Evolutionary conservation across 2,113 vertebrate species (phyloP).

Genomic region (Reinhardtius hippoglossoides): DNA sequence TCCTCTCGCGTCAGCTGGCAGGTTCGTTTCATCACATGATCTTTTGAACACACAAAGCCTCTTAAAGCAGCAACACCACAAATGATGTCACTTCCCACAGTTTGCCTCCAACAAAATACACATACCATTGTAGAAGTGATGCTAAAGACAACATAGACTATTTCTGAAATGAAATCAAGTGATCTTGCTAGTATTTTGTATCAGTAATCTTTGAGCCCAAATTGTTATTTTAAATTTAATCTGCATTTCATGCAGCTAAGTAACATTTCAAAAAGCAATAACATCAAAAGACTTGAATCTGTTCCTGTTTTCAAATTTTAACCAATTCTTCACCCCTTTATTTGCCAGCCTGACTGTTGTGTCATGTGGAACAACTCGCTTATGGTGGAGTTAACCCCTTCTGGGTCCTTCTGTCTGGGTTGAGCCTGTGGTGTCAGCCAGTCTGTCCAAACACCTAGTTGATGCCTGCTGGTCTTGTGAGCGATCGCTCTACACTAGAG

Average conservation of each 20-base stretch:
- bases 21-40: conserved; percentile 83
- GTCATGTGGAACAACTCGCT: conserved; percentile 93
- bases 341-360: conserved; percentile 99
- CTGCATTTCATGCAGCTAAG: conserved; percentile 54
- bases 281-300: conserved; percentile 67
- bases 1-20: conserved; percentile 98
- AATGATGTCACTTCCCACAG: conserved; percentile 29
- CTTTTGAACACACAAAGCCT: conserved; percentile 16
- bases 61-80: conserved; percentile 33
- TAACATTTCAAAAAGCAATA: conserved; percentile 46
- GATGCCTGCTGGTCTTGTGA: conserved; percentile 95
- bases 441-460: conserved; percentile 93
- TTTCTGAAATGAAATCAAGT: neutral
- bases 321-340: conserved; percentile 99
- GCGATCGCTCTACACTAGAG: conserved; percentile 80
- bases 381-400: conserved; percentile 99
- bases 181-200: neutral
- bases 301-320: conserved; percentile 86
- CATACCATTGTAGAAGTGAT: conserved; percentile 37
- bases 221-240: conserved; percentile 30
- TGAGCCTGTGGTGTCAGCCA: conserved; percentile 96
- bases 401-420: conserved; percentile 99
- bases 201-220: conserved; percentile 16
- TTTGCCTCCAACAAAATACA: conserved; percentile 59
- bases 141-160: neutral